These are phyloP conservation scores for Agrochola lota DNA, from an alignment of 2,888 invertebrate species.

Conservation along the genomic window DNA sequence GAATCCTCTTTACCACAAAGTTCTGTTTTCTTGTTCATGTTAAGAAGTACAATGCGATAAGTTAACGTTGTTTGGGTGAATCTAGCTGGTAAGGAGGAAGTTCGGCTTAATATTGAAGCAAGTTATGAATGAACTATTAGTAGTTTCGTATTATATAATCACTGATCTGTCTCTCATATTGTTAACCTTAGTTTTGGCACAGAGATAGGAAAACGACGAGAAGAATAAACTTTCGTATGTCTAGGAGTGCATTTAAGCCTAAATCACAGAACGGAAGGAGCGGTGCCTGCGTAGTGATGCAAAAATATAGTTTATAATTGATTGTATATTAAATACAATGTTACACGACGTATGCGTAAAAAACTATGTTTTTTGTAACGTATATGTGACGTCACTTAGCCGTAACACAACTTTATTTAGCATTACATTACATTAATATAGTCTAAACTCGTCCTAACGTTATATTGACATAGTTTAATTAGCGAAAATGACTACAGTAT, in stretches of 20 bases:
- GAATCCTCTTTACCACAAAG: conserved; percentile 53
- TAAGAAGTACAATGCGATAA: conserved; percentile 28
- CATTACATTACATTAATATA: conserved; percentile 66
- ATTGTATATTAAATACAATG: conserved; percentile 64
- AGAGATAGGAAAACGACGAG: conserved; percentile 80
- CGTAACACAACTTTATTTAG: conserved; percentile 75
- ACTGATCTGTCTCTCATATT: conserved; percentile 75
- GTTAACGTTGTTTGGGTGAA: conserved; percentile 12
- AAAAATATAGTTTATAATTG: conserved; percentile 83
- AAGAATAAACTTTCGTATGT: conserved; percentile 73
- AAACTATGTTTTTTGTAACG: conserved; percentile 74
- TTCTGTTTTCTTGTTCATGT: conserved; percentile 34
- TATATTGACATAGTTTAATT: conserved; percentile 82
- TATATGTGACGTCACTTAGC: conserved; percentile 63
- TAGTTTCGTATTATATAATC: conserved; percentile 67
- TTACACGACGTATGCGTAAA: conserved; percentile 80
- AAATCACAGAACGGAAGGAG: conserved; percentile 89
- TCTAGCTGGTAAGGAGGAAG: conserved; percentile 47
- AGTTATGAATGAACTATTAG: conserved; percentile 55
- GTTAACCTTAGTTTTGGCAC: conserved; percentile 84
- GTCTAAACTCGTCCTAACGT: conserved; percentile 73
- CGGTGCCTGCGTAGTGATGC: conserved; percentile 85
- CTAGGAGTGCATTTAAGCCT: conserved; percentile 85
- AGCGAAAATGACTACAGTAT: conserved; percentile 81
- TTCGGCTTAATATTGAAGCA: conserved; percentile 56